Evolutionary conservation across 2,888 invertebrate genomes (phyloP).

Genomic region (Aleiodes testaceus): DNA sequence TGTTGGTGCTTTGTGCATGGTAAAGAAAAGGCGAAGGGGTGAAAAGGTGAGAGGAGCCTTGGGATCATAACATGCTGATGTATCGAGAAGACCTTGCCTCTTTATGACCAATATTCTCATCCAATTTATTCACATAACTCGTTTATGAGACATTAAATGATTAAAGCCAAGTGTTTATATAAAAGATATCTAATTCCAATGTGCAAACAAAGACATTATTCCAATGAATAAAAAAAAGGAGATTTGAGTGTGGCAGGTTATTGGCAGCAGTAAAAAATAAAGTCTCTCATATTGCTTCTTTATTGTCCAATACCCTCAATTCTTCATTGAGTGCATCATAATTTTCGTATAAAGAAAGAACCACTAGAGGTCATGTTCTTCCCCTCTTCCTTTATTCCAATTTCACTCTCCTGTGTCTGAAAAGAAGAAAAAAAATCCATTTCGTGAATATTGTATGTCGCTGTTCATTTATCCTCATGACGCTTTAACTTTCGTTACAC

Average conservation of each 20-base stretch:
- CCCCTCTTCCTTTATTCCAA: not conserved
- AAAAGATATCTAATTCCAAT: too few relatives aligned
- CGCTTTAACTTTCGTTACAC: not conserved
- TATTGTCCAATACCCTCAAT: not conserved
- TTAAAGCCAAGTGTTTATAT: too few relatives aligned
- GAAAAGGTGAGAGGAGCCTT: too few relatives aligned
- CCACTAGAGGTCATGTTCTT: not conserved
- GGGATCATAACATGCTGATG: not conserved
- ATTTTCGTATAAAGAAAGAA: constrained; percentile 4
- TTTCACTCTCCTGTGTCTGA: not conserved
- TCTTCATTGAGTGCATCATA: not conserved
- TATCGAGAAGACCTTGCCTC: not conserved
- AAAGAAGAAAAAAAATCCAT: not conserved
- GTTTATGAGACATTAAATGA: too few relatives aligned
- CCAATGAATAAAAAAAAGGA: too few relatives aligned
- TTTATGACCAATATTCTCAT: constrained; percentile 9
- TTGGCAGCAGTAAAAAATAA: not conserved
- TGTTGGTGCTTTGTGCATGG: too few relatives aligned
- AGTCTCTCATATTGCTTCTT: not conserved
- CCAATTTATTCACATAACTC: constrained; percentile 8
- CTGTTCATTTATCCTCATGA: constrained; percentile 11
- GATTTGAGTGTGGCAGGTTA: too few relatives aligned
- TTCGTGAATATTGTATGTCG: not conserved
- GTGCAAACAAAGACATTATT: too few relatives aligned
- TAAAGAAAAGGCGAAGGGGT: too few relatives aligned